Evolutionary conservation across 1,140 invertebrate species (phyloP).

Genomic region (Drosophila tropicalis): DNA sequence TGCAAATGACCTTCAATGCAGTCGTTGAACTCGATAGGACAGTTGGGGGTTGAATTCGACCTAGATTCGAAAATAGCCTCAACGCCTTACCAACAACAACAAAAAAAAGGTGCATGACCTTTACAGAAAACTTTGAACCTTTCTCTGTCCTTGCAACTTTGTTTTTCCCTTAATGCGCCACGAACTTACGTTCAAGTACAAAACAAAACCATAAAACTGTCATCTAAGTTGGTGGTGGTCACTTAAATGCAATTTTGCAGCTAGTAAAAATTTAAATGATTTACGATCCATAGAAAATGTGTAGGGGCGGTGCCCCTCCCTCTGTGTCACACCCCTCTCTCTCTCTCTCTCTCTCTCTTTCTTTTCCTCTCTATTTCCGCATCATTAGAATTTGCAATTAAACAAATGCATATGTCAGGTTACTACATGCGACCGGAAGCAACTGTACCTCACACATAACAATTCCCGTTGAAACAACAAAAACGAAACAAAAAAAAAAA

Average conservation of each 20-base stretch:
- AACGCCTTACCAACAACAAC: not conserved
- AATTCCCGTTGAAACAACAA: conserved; percentile 13
- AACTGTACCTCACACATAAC: conserved; percentile 24
- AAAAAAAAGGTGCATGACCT: conserved; percentile 34
- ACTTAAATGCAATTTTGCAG: conserved; percentile 22
- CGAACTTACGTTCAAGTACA: conserved; percentile 32
- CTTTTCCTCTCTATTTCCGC: conserved; percentile 46
- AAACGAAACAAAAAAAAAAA: not conserved
- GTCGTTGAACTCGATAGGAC: conserved; percentile 25
- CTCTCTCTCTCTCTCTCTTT: conserved; percentile 1
- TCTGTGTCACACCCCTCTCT: not conserved
- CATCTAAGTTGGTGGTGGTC: conserved; percentile 45
- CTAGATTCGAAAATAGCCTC: conserved; percentile 13
- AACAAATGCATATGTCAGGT: conserved; percentile 51
- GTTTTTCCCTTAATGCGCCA: conserved; percentile 7
- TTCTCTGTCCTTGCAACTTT: conserved; percentile 32
- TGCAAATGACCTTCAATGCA: conserved; percentile 11
- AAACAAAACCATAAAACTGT: conserved; percentile 66
- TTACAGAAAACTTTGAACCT: conserved; percentile 56
- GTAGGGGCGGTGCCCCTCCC: not conserved
- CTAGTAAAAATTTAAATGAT: conserved; percentile 30
- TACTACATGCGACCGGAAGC: conserved; percentile 16
- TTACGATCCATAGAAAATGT: conserved; percentile 13
- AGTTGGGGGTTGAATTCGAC: not conserved
- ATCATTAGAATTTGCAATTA: conserved; percentile 68